A percentile compares a stretch with the other conserved stretches of the same genome.
These are phyloP conservation scores for Myripristis murdjan DNA, from an alignment of 2,797 vertebrate genomes.

Conservation along the genomic window DNA sequence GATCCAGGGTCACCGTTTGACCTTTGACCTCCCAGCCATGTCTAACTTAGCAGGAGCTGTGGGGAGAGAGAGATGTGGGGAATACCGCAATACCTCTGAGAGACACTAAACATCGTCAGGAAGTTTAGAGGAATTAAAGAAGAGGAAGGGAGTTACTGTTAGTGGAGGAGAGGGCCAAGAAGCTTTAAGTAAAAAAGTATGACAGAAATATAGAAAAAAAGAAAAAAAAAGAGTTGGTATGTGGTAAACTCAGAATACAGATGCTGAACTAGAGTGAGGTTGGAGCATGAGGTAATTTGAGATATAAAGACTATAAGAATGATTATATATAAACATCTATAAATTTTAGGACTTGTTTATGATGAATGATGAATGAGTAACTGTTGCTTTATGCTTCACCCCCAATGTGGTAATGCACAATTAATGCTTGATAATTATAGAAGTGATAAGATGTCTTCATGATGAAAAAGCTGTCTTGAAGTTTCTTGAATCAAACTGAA, in stretches of 20 bases:
- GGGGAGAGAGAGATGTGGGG: slow-evolving; percentile 22
- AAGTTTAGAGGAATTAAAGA: slow-evolving; percentile 24
- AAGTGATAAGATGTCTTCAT: no score
- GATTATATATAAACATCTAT: neutral
- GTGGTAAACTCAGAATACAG: neutral
- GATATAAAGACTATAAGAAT: neutral
- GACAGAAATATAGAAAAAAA: neutral
- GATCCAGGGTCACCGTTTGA: slow-evolving; percentile 51
- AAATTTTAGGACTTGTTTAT: neutral
- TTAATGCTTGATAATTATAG: no score
- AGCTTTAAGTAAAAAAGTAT: neutral
- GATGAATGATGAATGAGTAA: neutral
- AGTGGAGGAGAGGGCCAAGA: neutral
- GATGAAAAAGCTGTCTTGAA: slow-evolving; percentile 3
- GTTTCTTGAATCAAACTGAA: slow-evolving; percentile 43
- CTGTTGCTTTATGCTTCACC: neutral
- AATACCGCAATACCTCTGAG: slow-evolving; percentile 58
- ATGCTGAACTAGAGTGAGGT: no score
- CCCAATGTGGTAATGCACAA: neutral
- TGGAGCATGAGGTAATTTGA: no score
- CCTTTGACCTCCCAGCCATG: slow-evolving; percentile 51
- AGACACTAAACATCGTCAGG: slow-evolving; percentile 54
- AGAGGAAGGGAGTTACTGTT: neutral
- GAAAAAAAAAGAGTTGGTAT: neutral
- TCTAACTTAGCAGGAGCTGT: slow-evolving; percentile 22